Base-by-base conservation (phyloP, 2,797 vertebrate genomes). In the Eulemur coronatus region DNA sequence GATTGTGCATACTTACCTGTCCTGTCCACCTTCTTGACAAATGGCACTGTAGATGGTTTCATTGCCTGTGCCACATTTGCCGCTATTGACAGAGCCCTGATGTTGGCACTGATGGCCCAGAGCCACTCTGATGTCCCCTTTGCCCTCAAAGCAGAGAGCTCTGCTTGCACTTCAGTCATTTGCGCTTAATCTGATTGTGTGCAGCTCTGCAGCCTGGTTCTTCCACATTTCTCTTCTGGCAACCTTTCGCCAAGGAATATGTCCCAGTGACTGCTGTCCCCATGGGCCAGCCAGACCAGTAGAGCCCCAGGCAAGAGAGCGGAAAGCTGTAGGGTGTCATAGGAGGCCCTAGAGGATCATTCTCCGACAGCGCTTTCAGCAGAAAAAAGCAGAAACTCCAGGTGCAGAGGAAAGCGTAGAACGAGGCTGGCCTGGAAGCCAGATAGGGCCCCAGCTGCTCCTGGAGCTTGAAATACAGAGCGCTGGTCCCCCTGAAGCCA, bases 321-420 rank as follows among this genome's bases (percentile, higher is more conserved):
- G 33, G 59, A 81, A 30, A 67, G 41, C 43, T 7, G 3, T n/a
- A 24, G 76, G 35, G n/a, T 79, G 18, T 87, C 38, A 0, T 22
- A 26, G 7, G 35, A 14, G 52, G 35, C 38, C 11, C 15, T 8
- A 7, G 13, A 94, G 72, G 46, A 24, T 63, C 14, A 1, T 52
- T 72, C 15, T 92, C 70, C 13, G 7, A 20, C 24, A 38, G 12
- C n/a, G n/a, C 41, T 73, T 84, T 65, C 33, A 20, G 41, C 61
- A 93, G 96, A 87, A 69, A 59, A 7, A 4, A 33, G 43, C 26
- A 82, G 73, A 67, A 76, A 69, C 43, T 35, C 41, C 89, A 81
- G 72, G 69, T 86, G 57, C 38, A 50, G 46, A 84, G 38, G 13
- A 22, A 5, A 52, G 48, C 35, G 14, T n/a, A 9, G 24, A 4